Evolutionary conservation across 2,888 invertebrate genomes (phyloP).

Genomic region (Ochlodes sylvanus): DNA sequence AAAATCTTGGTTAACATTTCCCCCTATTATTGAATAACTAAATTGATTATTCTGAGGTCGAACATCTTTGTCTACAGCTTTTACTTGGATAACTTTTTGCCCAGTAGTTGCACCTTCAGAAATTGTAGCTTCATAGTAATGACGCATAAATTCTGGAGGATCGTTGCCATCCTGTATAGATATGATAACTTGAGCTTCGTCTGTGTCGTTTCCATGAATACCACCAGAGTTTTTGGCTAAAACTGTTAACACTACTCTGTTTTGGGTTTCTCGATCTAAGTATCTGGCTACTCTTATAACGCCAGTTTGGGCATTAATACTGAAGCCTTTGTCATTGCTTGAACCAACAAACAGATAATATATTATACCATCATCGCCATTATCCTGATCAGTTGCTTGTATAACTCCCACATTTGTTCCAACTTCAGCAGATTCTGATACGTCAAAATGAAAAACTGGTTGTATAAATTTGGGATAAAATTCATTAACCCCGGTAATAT

Average conservation of each 20-base stretch:
- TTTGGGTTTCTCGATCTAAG: slow-evolving; percentile 94
- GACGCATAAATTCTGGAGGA: slow-evolving; percentile 95
- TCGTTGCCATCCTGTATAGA: slow-evolving; percentile 98
- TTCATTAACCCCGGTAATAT: slow-evolving; percentile 94
- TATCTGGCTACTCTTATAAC: slow-evolving; percentile 92
- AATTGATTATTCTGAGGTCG: slow-evolving; percentile 96
- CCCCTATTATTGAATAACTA: slow-evolving; percentile 94
- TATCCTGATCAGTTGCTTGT: slow-evolving; percentile 95
- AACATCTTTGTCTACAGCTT: slow-evolving; percentile 96
- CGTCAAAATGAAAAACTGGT: slow-evolving; percentile 95
- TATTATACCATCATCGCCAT: slow-evolving; percentile 94
- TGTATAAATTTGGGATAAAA: slow-evolving; percentile 95
- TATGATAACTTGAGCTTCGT: slow-evolving; percentile 96
- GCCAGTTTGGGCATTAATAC: slow-evolving; percentile 93
- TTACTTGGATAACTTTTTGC: slow-evolving; percentile 90
- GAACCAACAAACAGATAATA: slow-evolving; percentile 97
- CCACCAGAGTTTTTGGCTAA: slow-evolving; percentile 98
- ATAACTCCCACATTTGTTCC: slow-evolving; percentile 94
- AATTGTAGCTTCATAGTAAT: slow-evolving; percentile 90
- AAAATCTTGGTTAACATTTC: slow-evolving; percentile 93
- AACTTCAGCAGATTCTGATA: slow-evolving; percentile 95
- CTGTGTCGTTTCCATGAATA: slow-evolving; percentile 97
- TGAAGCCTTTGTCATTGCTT: slow-evolving; percentile 96
- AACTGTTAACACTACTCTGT: slow-evolving; percentile 94
- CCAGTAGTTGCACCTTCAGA: slow-evolving; percentile 92